Evolutionary conservation across 2,797 vertebrate genomes (phyloP), one percentile per base, ranked within the genome.

Genomic region (Petrocephalus schoutedeni): DNA sequence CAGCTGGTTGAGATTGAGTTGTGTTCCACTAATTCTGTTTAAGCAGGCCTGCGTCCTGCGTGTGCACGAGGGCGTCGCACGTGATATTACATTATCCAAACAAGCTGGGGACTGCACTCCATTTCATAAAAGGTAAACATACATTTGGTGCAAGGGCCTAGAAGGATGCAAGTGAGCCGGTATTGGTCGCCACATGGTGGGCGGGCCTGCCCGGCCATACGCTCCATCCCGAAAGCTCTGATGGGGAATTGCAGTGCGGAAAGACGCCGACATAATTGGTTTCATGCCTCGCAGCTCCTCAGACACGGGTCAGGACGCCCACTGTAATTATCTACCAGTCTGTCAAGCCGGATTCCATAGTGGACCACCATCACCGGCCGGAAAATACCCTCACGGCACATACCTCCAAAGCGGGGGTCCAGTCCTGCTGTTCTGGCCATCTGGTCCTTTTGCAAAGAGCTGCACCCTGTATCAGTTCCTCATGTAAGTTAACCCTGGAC

Each of bases 241-340:
- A 32, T 41, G 83, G 41, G 49, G n/a, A 64, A 88, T 19, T 56
- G 56, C 83, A 89, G 88, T 86, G 83, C 88, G 41, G 67, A 49
- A 23, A 61, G 51, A 67, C 41, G 87, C 86, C 5, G 32, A 57
- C 88, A 89, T 91, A 91, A 93, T 93, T 91, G 89, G 88, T 92
- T 87, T 93, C 88, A 88, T 89, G 80, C 89, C 87, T 86, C 89
- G 80, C 45, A 28, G 90, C 90, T 90, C 89, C 90, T 90, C 91
- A 58, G 59, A 86, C 92, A 92, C 85, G 90, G 59, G 88, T 88
- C 53, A 61, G 49, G 85, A 86, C 45, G 8, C 84, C 16, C 7
- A 58, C 88, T 80, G 89, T 92, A 89, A 59, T 58, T 85, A 86
- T 87, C 88, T 57, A 89, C 80, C 28, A 61, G 84, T 36, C 32